Evolutionary conservation across 2,797 vertebrate species (phyloP), one percentile per base, ranked within the genome.

Genomic region (Crocodylus rhombifer): DNA sequence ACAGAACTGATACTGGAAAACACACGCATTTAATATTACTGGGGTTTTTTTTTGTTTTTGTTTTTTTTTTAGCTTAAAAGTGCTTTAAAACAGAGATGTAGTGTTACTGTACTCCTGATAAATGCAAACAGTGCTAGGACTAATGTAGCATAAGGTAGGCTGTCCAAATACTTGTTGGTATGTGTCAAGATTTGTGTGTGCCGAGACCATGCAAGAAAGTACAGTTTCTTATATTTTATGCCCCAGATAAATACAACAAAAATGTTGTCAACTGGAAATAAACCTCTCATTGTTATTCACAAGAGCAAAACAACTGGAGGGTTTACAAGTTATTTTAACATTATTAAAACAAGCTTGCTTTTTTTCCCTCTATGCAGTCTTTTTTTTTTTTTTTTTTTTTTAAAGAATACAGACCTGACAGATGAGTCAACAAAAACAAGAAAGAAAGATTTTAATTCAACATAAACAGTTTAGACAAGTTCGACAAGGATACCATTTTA

Each of bases 391-490:
- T 61, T 25, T 61, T 61, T 61, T 80, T 91, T 87, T 92, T 84
- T 51, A 86, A 11, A 7, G 60, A 92, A 77, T 80, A 77, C 65
- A 71, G 94, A 95, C n/a, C 4, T 82, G 76, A 64, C 82, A 95
- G 83, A 93, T 86, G 84, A 95, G 73, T 91, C 88, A 94, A 60
- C 82, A 88, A 90, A 36, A 95, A 91, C n/a, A 84, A 21, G 64
- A 12, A 26, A 81, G 12, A 62, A 87, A 79, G 62, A 6, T 82
- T 86, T 86, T 26, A 86, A 90, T 83, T 83, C 60, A 90, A n/a
- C 65, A 71, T 42, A 33, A 69, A 64, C 36, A 77, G 26, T 21
- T 42, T 71, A 16, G 94, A 82, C 16, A 69, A 61, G 95, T 82
- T 57, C 30, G 78, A 91, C n/a, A 84, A 28, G 88, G 20, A 91